Conservation (phyloP, 2,888 invertebrate genomes). For the Scaptodrosophila latifasciaeformis region DNA sequence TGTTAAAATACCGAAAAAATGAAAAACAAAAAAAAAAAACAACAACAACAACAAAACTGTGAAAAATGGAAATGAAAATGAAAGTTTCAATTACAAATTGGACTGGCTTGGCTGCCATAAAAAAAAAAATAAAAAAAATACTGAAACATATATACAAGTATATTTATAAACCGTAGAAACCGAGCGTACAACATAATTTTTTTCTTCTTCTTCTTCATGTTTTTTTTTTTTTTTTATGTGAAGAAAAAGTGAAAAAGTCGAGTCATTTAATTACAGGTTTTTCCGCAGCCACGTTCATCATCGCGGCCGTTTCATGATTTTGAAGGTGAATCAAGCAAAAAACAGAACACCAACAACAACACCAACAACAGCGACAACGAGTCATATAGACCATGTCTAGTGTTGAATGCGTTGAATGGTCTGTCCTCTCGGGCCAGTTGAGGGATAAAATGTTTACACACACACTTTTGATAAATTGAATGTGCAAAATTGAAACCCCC, state of each 20-base stretch:
- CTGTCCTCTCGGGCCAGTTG: no score
- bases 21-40: constrained; percentile 9
- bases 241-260: constrained; percentile 18
- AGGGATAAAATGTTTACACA: no score
- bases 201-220: background rate
- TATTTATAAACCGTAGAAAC: no score
- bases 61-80: constrained; percentile 46
- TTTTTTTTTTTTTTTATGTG: constrained; percentile 12
- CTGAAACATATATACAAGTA: constrained; percentile 3
- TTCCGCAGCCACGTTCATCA: constrained; percentile 47
- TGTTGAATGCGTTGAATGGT: no score
- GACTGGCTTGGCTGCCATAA: constrained; percentile 10
- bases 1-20: constrained; percentile 4
- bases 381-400: no score
- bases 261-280: constrained; percentile 62
- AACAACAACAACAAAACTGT: constrained; percentile 17
- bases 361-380: no score
- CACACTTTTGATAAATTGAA: no score
- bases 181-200: no score
- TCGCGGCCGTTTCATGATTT: no score
- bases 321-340: constrained; percentile 53
- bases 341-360: background rate
- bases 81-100: constrained; percentile 62
- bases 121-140: constrained; percentile 10
- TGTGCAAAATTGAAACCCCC: no score